Evolutionary conservation across 1,140 invertebrate species (phyloP).

Genomic region (Panagrolaimus sp.): DNA sequence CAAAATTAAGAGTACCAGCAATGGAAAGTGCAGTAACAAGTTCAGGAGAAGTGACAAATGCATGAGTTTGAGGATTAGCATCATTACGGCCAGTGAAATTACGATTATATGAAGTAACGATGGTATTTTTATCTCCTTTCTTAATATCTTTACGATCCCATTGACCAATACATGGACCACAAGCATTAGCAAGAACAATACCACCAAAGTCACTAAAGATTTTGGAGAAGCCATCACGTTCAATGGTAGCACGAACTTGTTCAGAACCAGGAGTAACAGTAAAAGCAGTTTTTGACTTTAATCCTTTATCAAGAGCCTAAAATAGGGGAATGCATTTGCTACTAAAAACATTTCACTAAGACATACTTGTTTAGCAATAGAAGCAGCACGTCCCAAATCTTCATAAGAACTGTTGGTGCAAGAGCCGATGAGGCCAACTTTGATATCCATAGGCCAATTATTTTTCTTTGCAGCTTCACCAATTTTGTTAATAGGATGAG

Average conservation of each 20-base stretch:
- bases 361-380: slow-evolving; percentile 78
- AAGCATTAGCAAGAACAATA: slow-evolving; percentile 89
- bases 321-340: slow-evolving; percentile 16
- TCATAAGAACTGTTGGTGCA: slow-evolving; percentile 99
- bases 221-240: slow-evolving; percentile 86
- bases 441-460: slow-evolving; percentile 89
- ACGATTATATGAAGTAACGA: slow-evolving; percentile 97
- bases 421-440: slow-evolving; percentile 90
- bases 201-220: slow-evolving; percentile 72
- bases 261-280: slow-evolving; percentile 98
- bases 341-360: slow-evolving; percentile 12
- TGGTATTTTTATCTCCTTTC: slow-evolving; percentile 99
- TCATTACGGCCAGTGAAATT: slow-evolving; percentile 95
- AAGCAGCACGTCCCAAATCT: slow-evolving; percentile 94
- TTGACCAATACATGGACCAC: slow-evolving; percentile 92
- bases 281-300: slow-evolving; percentile 90
- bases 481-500: slow-evolving; percentile 87
- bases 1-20: slow-evolving; percentile 86
- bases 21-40: slow-evolving; percentile 90
- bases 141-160: slow-evolving; percentile 93
- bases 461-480: slow-evolving; percentile 78
- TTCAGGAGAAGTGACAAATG: slow-evolving; percentile 98
- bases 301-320: slow-evolving; percentile 75
- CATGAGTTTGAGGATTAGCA: slow-evolving; percentile 95
- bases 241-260: slow-evolving; percentile 96